phyloP scores from a whole-genome alignment of 2,797 vertebrate species.

The Acropternis orthonyx region DNA sequence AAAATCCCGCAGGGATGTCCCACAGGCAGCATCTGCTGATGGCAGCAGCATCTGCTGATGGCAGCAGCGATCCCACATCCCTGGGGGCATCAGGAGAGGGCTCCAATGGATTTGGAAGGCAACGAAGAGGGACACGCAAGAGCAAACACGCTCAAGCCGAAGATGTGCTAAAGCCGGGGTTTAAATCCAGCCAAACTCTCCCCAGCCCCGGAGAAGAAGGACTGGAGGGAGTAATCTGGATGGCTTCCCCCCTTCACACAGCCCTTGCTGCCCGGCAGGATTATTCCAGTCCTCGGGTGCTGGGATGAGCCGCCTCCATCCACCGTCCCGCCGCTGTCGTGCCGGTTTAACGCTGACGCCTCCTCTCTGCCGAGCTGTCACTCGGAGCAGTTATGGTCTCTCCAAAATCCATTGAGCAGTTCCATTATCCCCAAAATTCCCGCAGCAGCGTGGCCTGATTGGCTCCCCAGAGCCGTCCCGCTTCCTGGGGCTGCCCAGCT shows the following conservation, averaged over 20 bases:
- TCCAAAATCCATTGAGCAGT: fast-evolving
- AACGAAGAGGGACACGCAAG: background rate
- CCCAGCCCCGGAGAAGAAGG: background rate
- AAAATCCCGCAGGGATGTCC: fast-evolving
- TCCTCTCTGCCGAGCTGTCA: background rate
- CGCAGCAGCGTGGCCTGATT: fast-evolving
- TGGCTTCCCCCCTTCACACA: background rate
- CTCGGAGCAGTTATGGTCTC: background rate
- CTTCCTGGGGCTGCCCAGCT: fast-evolving
- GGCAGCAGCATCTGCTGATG: background rate
- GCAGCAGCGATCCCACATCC: background rate
- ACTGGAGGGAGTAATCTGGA: fast-evolving
- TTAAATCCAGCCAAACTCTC: fast-evolving
- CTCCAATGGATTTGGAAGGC: fast-evolving
- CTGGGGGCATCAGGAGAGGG: fast-evolving
- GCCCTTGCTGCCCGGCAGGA: background rate
- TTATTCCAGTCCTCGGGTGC: background rate
- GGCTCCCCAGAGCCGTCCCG: fast-evolving
- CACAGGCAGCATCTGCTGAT: fast-evolving
- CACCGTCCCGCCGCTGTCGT: fast-evolving
- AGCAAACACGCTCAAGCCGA: background rate
- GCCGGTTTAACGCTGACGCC: fast-evolving
- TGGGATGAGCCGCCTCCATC: fast-evolving
- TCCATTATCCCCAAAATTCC: background rate
- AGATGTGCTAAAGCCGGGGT: fast-evolving